phyloP scores from a whole-genome alignment of 2,797 vertebrate species.

The Botia kubotai region DNA sequence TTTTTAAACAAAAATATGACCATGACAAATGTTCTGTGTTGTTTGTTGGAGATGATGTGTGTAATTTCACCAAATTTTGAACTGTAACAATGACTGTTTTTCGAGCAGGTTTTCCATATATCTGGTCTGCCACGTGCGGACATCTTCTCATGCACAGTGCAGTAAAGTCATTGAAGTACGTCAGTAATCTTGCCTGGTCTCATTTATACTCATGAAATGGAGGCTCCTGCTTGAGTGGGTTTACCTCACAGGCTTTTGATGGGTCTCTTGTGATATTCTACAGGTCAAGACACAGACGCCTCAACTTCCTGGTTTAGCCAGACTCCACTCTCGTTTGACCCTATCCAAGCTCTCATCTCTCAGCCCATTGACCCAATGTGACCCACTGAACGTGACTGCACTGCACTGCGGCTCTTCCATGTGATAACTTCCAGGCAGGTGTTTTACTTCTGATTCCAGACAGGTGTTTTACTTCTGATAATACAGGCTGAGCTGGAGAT shows the following conservation, averaged over 20 bases:
- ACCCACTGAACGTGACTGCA: constrained; percentile 20
- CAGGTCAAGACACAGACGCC: constrained; percentile 33
- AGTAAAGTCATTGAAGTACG: neutral
- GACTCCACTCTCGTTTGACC: constrained; percentile 31
- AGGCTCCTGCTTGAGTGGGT: neutral
- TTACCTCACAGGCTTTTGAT: constrained; percentile 6
- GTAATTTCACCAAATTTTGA: no score
- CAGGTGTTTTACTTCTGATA: constrained; percentile 6
- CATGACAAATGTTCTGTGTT: no score
- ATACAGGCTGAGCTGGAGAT: neutral
- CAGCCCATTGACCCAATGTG: constrained; percentile 30
- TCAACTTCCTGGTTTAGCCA: constrained; percentile 35
- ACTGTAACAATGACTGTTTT: no score
- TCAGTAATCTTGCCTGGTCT: neutral
- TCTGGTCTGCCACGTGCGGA: neutral
- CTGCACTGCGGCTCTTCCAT: neutral
- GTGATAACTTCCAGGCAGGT: neutral
- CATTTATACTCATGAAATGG: neutral
- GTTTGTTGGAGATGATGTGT: no score
- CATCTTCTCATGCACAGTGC: neutral
- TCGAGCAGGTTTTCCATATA: no score
- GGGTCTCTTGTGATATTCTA: constrained; percentile 13
- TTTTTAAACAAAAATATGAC: no score
- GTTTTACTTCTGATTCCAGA: neutral
- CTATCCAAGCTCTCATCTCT: constrained; percentile 15